Base-by-base conservation (phyloP, 1,140 invertebrate species). In the Scaptomyza graminum region DNA sequence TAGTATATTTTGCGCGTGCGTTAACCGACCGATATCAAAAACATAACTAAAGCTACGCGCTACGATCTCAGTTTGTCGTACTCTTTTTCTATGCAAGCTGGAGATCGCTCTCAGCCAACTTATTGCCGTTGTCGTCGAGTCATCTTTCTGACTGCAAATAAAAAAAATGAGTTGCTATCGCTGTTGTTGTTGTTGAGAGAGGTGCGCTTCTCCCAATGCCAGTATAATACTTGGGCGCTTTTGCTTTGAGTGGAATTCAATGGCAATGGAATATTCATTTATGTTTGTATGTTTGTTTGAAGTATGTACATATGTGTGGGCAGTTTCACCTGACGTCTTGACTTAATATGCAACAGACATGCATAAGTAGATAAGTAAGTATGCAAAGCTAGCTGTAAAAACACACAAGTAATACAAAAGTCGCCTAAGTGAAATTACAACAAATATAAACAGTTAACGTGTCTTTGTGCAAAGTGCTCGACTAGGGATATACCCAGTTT, bases 101-200 rank as follows among this genome's bases (percentile, higher is more conserved):
- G 55, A 84, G 82, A 84, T 87, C 65, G 57, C 77, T 63, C 41
- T 39, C 37, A 57, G 54, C 15, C 69, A 67, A 67, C 46, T 66
- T 59, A 44, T 31, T 34, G 22, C 25, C 60, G 49, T 25, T 46
- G 47, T 41, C 62, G 62, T 34, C 62, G 44, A 56, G 52, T 49
- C 56, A 55, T 65, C 62, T 65, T 41, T 41, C 37, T 28, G 34
- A 63, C 66, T 39, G 71, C 79, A 82, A 76, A 74, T 74, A 67
- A 79, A 67, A 43, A 67, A 79, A 67, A 43, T 51, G 76, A 82
- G 78, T 64, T 57, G 67, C 12, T 4, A 13, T 15, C 44, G 43
- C 18, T 28, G 28, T 31, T 31, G 28, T 5, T 31, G 28, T 7
- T 31, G 47, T 16, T 12, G 37, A 13, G 31, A 31, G 28, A 16